Evolutionary conservation across 1,140 invertebrate species (phyloP).

Genomic region (Heliconius hermathena): DNA sequence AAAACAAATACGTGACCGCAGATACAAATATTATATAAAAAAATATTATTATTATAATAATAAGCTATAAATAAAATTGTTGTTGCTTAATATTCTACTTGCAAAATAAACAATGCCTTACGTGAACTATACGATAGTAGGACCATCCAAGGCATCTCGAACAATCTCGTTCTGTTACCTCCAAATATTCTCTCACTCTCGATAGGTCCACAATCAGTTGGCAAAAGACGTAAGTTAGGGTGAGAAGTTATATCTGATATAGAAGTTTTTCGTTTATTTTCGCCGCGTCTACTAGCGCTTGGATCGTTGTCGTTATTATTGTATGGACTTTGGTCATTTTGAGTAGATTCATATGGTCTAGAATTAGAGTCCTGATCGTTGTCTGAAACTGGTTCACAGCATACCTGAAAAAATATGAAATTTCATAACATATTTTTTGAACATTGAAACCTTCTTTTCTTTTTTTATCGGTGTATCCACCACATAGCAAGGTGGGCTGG

Average conservation of each 20-base stretch:
- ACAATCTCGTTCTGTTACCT: constrained; percentile 82
- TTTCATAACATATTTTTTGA: too few species aligned
- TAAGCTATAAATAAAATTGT: background rate
- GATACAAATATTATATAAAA: background rate
- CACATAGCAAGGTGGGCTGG: too few species aligned
- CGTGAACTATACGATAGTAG: constrained; percentile 81
- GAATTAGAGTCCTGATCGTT: background rate
- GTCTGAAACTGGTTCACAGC: constrained; percentile 16
- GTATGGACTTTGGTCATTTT: background rate
- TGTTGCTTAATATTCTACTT: background rate
- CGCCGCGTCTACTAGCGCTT: constrained; percentile 32
- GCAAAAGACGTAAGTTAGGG: constrained; percentile 81
- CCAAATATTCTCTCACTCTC: constrained; percentile 79
- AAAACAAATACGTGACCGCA: background rate
- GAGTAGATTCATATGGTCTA: background rate
- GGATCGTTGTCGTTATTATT: constrained; percentile 16
- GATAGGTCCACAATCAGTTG: constrained; percentile 56
- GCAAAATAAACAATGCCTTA: constrained; percentile 41
- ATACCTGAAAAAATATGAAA: constrained; percentile 22
- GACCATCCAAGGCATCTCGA: constrained; percentile 87
- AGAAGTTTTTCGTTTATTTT: constrained; percentile 30
- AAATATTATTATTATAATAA: background rate
- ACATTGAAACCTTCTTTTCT: background rate
- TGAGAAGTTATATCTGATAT: constrained; percentile 80
- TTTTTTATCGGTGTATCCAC: background rate